Evolutionary conservation across 2,888 invertebrate genomes (phyloP).

Genomic region (Mycalesis mineus): DNA sequence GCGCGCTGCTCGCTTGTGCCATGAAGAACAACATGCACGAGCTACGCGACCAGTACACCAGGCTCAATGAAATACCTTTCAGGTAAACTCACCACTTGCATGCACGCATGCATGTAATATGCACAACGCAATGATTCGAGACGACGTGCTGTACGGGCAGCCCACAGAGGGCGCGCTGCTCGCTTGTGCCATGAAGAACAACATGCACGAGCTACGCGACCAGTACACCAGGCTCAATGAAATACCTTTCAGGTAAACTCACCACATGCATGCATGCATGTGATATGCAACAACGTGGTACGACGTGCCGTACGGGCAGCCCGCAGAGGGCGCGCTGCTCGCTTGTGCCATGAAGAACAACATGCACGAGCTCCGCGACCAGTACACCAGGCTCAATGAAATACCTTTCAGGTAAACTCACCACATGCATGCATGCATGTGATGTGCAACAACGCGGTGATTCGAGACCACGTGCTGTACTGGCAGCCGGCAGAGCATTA

Average conservation of each 20-base stretch:
- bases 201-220: constrained; percentile 88
- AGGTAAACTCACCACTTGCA: too few relatives aligned
- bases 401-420: constrained; percentile 89
- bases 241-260: constrained; percentile 90
- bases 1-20: constrained; percentile 94
- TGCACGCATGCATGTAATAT: too few relatives aligned
- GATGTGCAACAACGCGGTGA: constrained; percentile 96
- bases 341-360: constrained; percentile 96
- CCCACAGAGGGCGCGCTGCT: constrained; percentile 99
- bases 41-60: constrained; percentile 86
- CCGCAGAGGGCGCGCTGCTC: constrained; percentile 97
- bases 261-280: too few relatives aligned
- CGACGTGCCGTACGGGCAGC: constrained; percentile 92
- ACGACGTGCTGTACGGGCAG: constrained; percentile 91
- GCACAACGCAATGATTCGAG: constrained; percentile 95
- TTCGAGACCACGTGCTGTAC: constrained; percentile 88
- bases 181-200: constrained; percentile 94
- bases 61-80: constrained; percentile 97
- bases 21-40: constrained; percentile 95
- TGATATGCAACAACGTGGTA: constrained; percentile 97
- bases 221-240: constrained; percentile 92
- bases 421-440: too few relatives aligned
- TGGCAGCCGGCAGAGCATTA: constrained; percentile 99
- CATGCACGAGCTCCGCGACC: constrained; percentile 87
- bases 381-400: constrained; percentile 92